Evolutionary conservation across 2,113 vertebrate species (phyloP).

Genomic region (Malurus cyaneus): DNA sequence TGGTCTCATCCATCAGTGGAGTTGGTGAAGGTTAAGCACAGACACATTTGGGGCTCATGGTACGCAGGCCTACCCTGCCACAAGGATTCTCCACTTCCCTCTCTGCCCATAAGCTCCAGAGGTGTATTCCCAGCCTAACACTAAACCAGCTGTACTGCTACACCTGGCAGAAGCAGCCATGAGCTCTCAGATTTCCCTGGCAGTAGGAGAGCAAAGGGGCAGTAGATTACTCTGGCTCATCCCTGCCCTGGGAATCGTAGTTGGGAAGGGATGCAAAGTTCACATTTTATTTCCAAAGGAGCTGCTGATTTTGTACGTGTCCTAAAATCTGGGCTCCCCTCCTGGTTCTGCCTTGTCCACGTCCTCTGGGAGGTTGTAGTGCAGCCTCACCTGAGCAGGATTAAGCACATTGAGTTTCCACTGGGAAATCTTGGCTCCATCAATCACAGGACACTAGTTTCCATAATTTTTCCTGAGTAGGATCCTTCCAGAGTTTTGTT

Average conservation of each 20-base stretch:
- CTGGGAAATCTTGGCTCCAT: not conserved
- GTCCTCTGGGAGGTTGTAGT: not conserved
- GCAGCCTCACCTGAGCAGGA: not conserved
- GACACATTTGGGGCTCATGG: accelerated
- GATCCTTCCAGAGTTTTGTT: not conserved
- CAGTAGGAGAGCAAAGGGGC: not conserved
- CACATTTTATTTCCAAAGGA: not conserved
- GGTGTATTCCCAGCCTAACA: not conserved
- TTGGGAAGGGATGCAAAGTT: not conserved
- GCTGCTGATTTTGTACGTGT: not conserved
- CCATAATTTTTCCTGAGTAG: not conserved
- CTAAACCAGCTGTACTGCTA: not conserved
- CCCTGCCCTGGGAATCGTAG: not conserved
- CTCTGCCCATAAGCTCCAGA: not conserved
- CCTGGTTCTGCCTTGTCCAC: not conserved
- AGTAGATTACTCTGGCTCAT: not conserved
- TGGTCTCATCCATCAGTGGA: not conserved
- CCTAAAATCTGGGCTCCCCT: not conserved
- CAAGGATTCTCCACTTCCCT: not conserved
- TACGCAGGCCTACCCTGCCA: not conserved
- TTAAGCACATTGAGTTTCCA: accelerated
- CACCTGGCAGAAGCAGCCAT: not conserved
- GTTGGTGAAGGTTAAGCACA: not conserved
- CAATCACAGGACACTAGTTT: not conserved
- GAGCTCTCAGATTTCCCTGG: not conserved